A percentile compares a stretch with the other conserved stretches of the same genome.
Evolutionary conservation across 2,797 vertebrate species (phyloP).

Genomic region (Melanotaenia trifasciata): DNA sequence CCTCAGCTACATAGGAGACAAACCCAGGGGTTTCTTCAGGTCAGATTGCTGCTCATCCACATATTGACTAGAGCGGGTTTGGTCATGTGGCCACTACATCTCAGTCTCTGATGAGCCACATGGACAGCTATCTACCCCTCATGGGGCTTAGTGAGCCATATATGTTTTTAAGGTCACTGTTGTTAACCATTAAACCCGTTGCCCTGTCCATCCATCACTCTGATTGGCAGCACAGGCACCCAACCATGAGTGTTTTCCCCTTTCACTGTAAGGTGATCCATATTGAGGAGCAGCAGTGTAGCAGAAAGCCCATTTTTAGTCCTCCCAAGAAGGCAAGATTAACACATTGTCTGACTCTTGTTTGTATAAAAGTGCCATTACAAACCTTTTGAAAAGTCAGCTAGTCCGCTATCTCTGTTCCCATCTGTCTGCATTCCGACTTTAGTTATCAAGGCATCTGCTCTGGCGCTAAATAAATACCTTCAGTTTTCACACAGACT

Average conservation of each 20-base stretch:
- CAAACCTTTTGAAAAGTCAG: constrained; percentile 40
- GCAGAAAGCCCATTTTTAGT: constrained; percentile 12
- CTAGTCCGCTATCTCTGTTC: constrained; percentile 44
- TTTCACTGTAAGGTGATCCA: constrained; percentile 13
- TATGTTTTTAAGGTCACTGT: constrained; percentile 43
- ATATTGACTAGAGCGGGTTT: constrained; percentile 59
- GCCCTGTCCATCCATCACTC: constrained; percentile 36
- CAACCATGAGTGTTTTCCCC: background rate
- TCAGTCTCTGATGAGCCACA: constrained; percentile 37
- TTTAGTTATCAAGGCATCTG: constrained; percentile 57
- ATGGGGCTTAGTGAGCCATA: constrained; percentile 23
- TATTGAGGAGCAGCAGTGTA: background rate
- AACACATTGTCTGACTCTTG: constrained; percentile 13
- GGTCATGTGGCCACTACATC: constrained; percentile 31
- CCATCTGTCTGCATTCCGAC: constrained; percentile 56
- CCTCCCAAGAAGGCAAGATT: constrained; percentile 14
- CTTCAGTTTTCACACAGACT: constrained; percentile 32
- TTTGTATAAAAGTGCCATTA: constrained; percentile 21
- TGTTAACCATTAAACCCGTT: constrained; percentile 55
- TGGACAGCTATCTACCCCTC: constrained; percentile 30
- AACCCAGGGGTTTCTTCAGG: constrained; percentile 44
- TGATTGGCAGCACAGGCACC: constrained; percentile 28
- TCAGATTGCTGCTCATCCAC: constrained; percentile 63
- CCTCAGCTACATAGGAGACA: constrained; percentile 31
- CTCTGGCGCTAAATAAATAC: constrained; percentile 60